Evolutionary conservation across 2,888 invertebrate genomes (phyloP), one percentile per base, ranked within the genome.

Genomic region (Rapana venosa): DNA sequence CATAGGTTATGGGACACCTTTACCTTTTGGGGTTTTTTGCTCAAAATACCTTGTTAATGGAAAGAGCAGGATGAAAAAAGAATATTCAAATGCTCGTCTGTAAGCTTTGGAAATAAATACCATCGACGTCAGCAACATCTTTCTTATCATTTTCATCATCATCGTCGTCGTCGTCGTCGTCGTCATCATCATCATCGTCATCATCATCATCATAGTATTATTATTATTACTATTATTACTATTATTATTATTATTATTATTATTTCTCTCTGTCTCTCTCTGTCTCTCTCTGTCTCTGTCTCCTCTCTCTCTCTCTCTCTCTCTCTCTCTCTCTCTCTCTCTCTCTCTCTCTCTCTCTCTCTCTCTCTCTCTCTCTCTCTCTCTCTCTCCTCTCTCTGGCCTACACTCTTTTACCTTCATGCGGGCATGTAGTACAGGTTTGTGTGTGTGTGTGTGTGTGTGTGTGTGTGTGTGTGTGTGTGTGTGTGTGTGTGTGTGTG

Each of bases 401-500:
- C 4, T n/a, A 22, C 70, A 20, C 8, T 5, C 26, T 22, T 15
- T 22, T 61, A 20, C 8, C 66, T 22, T 20, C 66, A 20, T 4
- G n/a, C 11, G n/a, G 22, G 74, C n/a, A n/a, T 74, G 74, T 74
- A n/a, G 61, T 22, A 13, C 22, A 13, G 4, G 61, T 13, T 74
- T 8, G 79, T 79, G 79, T 79, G 79, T 79, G 77, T 77, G 77
- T 77, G 77, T 77, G 77, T 35, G 35, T 26, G 79, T 35, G 79
- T 79, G 36, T 79, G 20, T 36, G 20, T 79, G 79, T 36, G 32
- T 15, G 47, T 47, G 26, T 36, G 83, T 83, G 47, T 83, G 83
- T n/a, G 47, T 83, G 36, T 83, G 36, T 47, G 83, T 47, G 83
- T 83, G 83, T 56, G 83, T 47, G 47, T 83, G 56, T 83, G 56